These are phyloP conservation scores for Lamellibrachia columna DNA, from an alignment of 2,888 invertebrate genomes.

Conservation along the genomic window DNA sequence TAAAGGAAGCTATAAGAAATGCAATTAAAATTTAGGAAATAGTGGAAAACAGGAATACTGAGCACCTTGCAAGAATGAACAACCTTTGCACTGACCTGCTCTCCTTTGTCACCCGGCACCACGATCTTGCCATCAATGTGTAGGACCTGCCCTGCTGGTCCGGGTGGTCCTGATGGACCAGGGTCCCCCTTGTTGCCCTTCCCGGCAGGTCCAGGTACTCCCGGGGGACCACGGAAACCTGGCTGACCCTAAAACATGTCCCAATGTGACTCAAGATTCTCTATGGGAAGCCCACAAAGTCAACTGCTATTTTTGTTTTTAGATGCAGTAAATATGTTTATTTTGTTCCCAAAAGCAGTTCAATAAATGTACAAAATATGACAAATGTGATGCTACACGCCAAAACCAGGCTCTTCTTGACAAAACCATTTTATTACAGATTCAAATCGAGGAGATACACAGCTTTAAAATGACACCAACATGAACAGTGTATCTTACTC, in stretches of 20 bases:
- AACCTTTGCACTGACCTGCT: background rate
- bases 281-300: background rate
- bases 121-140: background rate
- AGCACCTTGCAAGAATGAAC: background rate
- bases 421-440: too few relatives aligned
- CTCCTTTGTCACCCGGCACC: background rate
- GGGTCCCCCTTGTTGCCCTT: background rate
- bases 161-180: constrained; percentile 29
- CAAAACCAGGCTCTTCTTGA: too few relatives aligned
- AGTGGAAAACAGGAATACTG: too few relatives aligned
- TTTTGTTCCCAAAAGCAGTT: background rate
- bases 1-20: too few relatives aligned
- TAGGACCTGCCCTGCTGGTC: constrained; percentile 23
- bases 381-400: too few relatives aligned
- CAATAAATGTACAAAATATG: too few relatives aligned
- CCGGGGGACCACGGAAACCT: constrained; percentile 24
- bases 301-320: background rate
- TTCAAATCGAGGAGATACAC: too few relatives aligned
- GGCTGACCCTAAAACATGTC: constrained; percentile 24
- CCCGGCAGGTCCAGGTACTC: constrained; percentile 25
- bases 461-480: too few relatives aligned
- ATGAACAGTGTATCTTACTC: too few relatives aligned
- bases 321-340: background rate
- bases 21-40: too few relatives aligned
- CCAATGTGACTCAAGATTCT: background rate